Base-by-base conservation (phyloP, 1,140 invertebrate genomes). In the Drosophila trapezifrons region DNA sequence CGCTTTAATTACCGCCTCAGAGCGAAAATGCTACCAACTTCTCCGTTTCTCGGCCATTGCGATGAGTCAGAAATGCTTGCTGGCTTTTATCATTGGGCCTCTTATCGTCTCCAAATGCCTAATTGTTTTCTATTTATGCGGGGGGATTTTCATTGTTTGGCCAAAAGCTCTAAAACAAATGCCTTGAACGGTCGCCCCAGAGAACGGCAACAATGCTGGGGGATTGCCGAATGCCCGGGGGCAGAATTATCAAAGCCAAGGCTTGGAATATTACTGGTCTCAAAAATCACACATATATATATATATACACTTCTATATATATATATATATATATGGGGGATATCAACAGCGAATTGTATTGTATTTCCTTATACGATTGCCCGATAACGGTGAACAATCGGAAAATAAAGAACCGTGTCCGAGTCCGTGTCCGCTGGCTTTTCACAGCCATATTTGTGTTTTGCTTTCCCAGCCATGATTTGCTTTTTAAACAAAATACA, bases 41-140 rank as follows among this genome's bases (percentile, higher is more conserved):
- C 42, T 42, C n/a, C 22, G 13, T 38, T 60, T 47, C 12, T 46
- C 8, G 45, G 52, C 57, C 52, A 37, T 5, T n/a, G 56, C 25
- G 56, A 83, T 83, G 71, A 77, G 54, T 76, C 76, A 80, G 46
- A 54, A 51, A 43, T 73, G 59, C 51, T 66, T 72, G 69, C 51
- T 54, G 35, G 27, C 78, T 64, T 74, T 85, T 80, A 87, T 79
- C 67, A 64, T 82, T 40, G 42, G 60, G 78, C 84, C 84, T 77
- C 79, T 87, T 86, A 86, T 86, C 82, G 78, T 54, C 62, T 56
- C 27, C 27, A 67, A 87, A 67, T 72, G 65, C 83, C 64, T 87
- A 87, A 87, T 87, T 87, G 83, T 87, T 89, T 87, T 87, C 79
- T 77, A 89, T 87, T 87, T 80, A 87, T 83, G 84, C 83, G 67